phyloP scores from a whole-genome alignment of 2,113 vertebrate genomes.

The Brevimyrus niger region DNA sequence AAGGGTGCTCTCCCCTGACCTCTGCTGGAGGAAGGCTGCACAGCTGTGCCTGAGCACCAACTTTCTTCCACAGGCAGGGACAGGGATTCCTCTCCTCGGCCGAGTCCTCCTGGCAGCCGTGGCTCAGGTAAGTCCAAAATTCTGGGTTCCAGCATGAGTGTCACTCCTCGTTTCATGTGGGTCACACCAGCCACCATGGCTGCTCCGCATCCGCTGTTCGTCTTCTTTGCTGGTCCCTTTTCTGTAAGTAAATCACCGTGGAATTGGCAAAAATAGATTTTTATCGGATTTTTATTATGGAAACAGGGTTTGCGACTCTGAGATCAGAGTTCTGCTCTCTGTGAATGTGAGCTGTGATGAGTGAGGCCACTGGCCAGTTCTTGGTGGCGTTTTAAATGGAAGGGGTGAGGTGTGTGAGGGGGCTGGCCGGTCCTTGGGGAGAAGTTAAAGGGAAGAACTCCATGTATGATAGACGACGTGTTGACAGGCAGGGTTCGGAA shows the following conservation, averaged over 20 bases:
- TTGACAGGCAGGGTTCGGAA: not conserved
- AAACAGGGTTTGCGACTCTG: not conserved
- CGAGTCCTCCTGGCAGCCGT: not conserved
- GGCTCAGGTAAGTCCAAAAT: not conserved
- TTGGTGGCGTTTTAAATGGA: not conserved
- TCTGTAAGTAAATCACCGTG: not conserved
- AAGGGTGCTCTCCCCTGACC: conserved; percentile 5
- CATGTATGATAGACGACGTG: not conserved
- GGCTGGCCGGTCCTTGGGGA: not conserved
- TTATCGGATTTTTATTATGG: not conserved
- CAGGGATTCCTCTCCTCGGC: not conserved
- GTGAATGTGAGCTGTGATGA: not conserved
- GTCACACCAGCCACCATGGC: not conserved
- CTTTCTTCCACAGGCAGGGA: conserved; percentile 1
- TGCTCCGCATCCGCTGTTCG: not conserved
- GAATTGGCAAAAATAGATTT: not conserved
- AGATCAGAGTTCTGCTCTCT: not conserved
- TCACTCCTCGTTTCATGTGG: not conserved
- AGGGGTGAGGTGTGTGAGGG: not conserved
- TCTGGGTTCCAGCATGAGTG: not conserved
- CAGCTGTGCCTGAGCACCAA: not conserved
- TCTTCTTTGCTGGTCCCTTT: not conserved
- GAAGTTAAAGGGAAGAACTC: not conserved
- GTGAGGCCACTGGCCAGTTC: not conserved
- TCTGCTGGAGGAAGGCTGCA: not conserved